These are phyloP conservation scores for Drosophila pachea DNA, from an alignment of 1,140 invertebrate species.

Conservation along the genomic window DNA sequence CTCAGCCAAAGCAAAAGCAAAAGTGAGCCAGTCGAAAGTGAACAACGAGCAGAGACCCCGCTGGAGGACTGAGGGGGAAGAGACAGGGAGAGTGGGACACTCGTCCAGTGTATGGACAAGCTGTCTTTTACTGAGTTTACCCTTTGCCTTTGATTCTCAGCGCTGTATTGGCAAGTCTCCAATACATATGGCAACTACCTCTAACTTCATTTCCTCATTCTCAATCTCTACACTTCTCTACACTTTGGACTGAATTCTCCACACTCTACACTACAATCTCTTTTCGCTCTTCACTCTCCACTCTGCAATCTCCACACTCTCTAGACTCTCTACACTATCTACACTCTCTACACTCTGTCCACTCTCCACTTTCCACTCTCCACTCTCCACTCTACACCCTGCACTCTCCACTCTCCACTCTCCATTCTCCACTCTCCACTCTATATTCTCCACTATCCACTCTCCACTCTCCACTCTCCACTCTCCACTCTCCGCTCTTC, in stretches of 20 bases:
- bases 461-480: neutral
- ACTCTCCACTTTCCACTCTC: neutral
- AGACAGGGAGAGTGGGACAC: neutral
- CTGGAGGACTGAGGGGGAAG: too few species aligned
- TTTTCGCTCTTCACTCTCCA: neutral
- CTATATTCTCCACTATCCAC: neutral
- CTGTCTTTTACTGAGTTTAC: too few species aligned
- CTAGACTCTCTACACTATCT: neutral
- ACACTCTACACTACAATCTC: too few species aligned
- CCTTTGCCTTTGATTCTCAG: too few species aligned
- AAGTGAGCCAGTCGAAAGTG: neutral
- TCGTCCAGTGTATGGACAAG: too few species aligned
- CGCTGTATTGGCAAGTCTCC: too few species aligned
- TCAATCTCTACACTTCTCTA: neutral
- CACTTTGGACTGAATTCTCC: too few species aligned
- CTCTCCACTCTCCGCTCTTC: neutral
- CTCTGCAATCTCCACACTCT: neutral
- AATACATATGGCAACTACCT: too few species aligned
- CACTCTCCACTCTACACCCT: neutral
- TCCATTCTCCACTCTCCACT: too few species aligned
- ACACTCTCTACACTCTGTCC: too few species aligned
- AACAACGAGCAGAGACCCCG: neutral
- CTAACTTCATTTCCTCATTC: too few species aligned
- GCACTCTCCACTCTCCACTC: neutral
- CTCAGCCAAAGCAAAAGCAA: constrained; percentile 13